Conservation (phyloP, 1,140 invertebrate genomes). For the Ooceraea biroi region DNA sequence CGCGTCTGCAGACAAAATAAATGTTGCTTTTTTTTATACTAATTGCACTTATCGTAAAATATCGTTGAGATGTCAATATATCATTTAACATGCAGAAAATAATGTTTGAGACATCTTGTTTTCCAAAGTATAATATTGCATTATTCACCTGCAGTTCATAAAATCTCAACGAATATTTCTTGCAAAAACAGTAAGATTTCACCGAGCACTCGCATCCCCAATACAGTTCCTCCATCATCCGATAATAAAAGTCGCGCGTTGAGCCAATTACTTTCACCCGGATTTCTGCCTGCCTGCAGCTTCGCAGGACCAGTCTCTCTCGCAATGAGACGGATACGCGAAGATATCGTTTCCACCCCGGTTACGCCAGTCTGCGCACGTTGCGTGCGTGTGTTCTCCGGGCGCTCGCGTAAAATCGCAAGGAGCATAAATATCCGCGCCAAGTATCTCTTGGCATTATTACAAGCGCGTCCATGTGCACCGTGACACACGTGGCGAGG, state of each 20-base stretch:
- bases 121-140: slow-evolving; percentile 15
- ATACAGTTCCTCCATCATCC: slow-evolving; percentile 18
- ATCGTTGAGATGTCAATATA: not conserved
- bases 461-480: slow-evolving; percentile 69
- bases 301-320: slow-evolving; percentile 46
- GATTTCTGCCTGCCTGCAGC: slow-evolving; percentile 29
- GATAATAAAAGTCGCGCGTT: slow-evolving; percentile 52
- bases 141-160: slow-evolving; percentile 33
- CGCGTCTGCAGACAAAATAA: not conserved
- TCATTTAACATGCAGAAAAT: not conserved
- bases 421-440: slow-evolving; percentile 81
- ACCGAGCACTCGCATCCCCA: slow-evolving; percentile 35
- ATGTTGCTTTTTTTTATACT: not conserved
- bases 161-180: slow-evolving; percentile 10
- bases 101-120: slow-evolving; percentile 16
- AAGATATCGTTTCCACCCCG: slow-evolving; percentile 56
- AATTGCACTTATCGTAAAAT: not conserved
- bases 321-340: not conserved
- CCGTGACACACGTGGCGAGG: slow-evolving; percentile 65
- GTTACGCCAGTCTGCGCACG: slow-evolving; percentile 36
- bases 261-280: slow-evolving; percentile 56
- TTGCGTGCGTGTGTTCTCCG: slow-evolving; percentile 27
- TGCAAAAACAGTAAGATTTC: slow-evolving; percentile 42
- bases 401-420: slow-evolving; percentile 72
- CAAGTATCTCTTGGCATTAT: slow-evolving; percentile 75